Evolutionary conservation across 2,888 invertebrate species (phyloP).

Genomic region (Apotomis capreana): DNA sequence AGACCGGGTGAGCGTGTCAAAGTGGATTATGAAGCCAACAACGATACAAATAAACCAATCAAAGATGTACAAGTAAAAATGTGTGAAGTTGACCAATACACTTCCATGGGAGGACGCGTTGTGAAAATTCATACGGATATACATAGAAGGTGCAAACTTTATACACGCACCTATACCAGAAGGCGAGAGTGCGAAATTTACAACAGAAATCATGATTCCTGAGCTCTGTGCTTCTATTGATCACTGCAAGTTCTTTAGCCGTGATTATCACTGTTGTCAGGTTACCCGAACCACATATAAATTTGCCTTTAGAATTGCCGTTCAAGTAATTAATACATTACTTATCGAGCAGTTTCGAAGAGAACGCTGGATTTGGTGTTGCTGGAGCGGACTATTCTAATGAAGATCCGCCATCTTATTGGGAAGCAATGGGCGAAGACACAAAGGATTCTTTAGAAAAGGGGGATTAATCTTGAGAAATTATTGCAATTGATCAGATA

Average conservation of each 20-base stretch:
- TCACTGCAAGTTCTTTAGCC: conserved; percentile 21
- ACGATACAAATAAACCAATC: conserved; percentile 17
- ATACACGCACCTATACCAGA: conserved; percentile 4
- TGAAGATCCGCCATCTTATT: conserved; percentile 23
- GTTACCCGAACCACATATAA: conserved; percentile 18
- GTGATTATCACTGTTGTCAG: conserved; percentile 25
- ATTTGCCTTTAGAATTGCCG: conserved; percentile 22
- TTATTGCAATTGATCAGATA: neutral
- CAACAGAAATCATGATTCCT: conserved; percentile 11
- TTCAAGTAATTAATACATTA: conserved; percentile 31
- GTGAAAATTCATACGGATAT: conserved; percentile 2
- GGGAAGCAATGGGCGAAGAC: conserved; percentile 29
- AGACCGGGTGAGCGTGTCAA: conserved; percentile 17
- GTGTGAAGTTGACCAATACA: conserved; percentile 25
- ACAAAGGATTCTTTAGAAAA: neutral
- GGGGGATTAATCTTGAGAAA: neutral
- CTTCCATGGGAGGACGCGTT: conserved; percentile 3
- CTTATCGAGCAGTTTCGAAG: neutral
- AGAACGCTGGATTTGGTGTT: neutral
- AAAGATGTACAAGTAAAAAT: conserved; percentile 13
- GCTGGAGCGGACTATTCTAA: neutral
- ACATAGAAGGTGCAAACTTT: conserved; percentile 10
- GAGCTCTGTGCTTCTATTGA: conserved; percentile 24
- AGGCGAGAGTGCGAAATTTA: conserved; percentile 10
- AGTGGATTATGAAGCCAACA: conserved; percentile 17